These are phyloP conservation scores for Meiosimyza decipiens DNA, from an alignment of 2,888 invertebrate species.

Conservation along the genomic window DNA sequence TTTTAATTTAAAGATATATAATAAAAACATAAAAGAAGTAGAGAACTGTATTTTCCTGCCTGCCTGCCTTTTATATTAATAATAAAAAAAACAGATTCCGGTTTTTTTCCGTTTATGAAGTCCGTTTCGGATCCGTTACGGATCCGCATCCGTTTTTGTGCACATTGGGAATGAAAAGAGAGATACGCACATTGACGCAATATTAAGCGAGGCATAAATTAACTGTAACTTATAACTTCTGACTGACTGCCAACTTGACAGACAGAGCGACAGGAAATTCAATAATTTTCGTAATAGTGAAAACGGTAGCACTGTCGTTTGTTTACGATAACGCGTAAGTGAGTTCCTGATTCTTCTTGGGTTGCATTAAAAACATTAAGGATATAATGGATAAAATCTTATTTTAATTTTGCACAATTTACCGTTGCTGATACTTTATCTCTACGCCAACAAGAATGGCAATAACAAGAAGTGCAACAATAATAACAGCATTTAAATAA, in stretches of 20 bases:
- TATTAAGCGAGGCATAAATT: not conserved
- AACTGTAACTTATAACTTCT: too few relatives aligned
- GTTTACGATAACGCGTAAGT: not conserved
- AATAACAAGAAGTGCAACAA: conserved; percentile 7
- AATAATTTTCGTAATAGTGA: conserved; percentile 12
- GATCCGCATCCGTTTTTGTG: too few relatives aligned
- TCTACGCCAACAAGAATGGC: conserved; percentile 3
- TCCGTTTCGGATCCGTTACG: too few relatives aligned
- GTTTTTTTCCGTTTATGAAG: too few relatives aligned
- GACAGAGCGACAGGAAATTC: conserved; percentile 11
- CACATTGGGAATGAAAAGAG: too few relatives aligned
- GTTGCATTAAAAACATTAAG: conserved; percentile 14
- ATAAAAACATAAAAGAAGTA: too few relatives aligned
- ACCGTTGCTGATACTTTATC: conserved; percentile 19
- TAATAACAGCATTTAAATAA: conserved; percentile 11
- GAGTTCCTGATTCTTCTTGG: not conserved
- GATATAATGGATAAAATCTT: conserved; percentile 25
- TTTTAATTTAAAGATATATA: too few relatives aligned
- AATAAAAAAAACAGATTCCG: too few relatives aligned
- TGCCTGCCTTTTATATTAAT: too few relatives aligned
- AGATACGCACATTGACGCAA: not conserved
- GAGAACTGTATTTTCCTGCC: too few relatives aligned
- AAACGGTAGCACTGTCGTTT: not conserved
- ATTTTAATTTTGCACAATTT: conserved; percentile 25
- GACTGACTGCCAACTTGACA: too few relatives aligned